These are phyloP conservation scores for Adela reaumurella DNA, from an alignment of 2,888 invertebrate genomes.

Conservation along the genomic window DNA sequence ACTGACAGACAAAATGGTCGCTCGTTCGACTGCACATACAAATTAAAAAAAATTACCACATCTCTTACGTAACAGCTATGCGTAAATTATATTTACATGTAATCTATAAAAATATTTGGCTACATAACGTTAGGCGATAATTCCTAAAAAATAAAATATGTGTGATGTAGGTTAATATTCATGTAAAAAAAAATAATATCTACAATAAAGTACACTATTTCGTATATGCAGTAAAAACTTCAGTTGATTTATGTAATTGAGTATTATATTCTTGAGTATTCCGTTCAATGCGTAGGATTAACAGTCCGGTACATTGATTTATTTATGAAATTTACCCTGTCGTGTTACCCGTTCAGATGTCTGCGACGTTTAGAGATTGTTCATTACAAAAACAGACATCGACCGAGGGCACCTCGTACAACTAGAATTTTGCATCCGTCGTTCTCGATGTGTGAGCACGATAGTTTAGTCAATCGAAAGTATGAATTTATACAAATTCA, in stretches of 20 bases:
- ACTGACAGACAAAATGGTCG: too few species aligned
- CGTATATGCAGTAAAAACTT: neutral
- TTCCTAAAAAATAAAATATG: neutral
- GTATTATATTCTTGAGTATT: constrained; percentile 1
- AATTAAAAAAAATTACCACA: too few species aligned
- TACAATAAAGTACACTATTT: neutral
- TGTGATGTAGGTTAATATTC: neutral
- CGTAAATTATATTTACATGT: neutral
- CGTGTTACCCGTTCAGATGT: constrained; percentile 16
- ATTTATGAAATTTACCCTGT: constrained; percentile 45
- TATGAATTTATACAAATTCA: too few species aligned
- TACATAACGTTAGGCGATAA: constrained; percentile 21
- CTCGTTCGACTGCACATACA: too few species aligned
- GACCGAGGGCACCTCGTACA: too few species aligned
- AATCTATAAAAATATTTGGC: constrained; percentile 38
- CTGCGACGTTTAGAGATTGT: neutral
- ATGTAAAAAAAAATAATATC: constrained; percentile 1
- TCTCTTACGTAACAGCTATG: neutral
- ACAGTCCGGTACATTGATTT: constrained; percentile 10
- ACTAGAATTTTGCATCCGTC: too few species aligned
- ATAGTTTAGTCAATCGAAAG: too few species aligned
- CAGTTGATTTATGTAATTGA: neutral
- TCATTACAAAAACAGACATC: neutral
- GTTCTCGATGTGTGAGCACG: too few species aligned
- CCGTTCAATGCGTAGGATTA: constrained; percentile 19